These are phyloP conservation scores for Aquatica leii DNA, from an alignment of 2,888 invertebrate genomes.

Conservation along the genomic window DNA sequence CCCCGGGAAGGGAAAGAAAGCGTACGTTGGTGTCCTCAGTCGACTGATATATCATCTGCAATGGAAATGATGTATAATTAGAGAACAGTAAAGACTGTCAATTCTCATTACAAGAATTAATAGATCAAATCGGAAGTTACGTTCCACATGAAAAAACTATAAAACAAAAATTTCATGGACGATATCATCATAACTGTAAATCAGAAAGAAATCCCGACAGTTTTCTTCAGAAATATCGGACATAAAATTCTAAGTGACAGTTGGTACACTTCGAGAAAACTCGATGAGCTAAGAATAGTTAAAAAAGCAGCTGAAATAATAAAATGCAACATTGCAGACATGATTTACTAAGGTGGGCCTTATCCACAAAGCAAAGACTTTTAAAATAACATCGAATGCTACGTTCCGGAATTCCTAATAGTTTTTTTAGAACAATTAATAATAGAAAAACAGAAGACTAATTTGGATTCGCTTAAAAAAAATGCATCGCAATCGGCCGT, in stretches of 20 bases:
- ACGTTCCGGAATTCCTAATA: background rate
- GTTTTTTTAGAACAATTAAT: constrained; percentile 1
- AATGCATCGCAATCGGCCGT: background rate
- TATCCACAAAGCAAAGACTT: constrained; percentile 1
- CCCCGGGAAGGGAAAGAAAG: no score
- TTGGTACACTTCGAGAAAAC: background rate
- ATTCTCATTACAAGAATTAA: background rate
- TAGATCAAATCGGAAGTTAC: background rate
- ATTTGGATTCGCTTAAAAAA: background rate
- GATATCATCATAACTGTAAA: no score
- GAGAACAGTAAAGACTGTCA: constrained; percentile 1
- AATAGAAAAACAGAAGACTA: background rate
- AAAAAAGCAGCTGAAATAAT: constrained; percentile 12
- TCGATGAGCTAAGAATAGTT: no score
- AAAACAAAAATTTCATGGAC: background rate
- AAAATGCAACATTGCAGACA: background rate
- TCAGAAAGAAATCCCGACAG: no score
- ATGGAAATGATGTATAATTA: no score
- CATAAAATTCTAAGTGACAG: background rate
- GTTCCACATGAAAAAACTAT: constrained; percentile 1
- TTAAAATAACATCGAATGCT: background rate
- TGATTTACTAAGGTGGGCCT: background rate
- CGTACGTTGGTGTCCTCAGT: background rate
- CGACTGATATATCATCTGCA: background rate
- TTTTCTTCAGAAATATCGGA: background rate